Percentiles rank a stretch among this genome's conserved stretches.
Conservation (phyloP, 2,797 vertebrate species). For the Mormyrus hasselquistii region DNA sequence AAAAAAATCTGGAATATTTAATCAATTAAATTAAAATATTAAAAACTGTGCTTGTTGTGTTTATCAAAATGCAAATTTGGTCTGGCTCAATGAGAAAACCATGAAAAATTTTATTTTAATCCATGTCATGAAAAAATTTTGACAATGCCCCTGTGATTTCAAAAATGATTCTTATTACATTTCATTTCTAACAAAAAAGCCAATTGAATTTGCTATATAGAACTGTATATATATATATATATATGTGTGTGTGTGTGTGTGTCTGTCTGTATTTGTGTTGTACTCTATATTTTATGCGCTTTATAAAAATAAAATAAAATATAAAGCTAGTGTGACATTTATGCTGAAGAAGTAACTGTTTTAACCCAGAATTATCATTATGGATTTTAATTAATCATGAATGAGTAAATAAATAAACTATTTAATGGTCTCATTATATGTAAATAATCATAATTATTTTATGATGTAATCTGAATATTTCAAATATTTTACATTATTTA, state of each 20-base stretch:
- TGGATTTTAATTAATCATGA: not conserved
- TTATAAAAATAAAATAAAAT: conserved; percentile 6
- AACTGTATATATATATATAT: too few species aligned
- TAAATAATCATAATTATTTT: not conserved
- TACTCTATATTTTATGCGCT: not conserved
- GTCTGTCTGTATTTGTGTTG: not conserved
- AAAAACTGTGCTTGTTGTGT: conserved; percentile 43
- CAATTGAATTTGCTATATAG: not conserved
- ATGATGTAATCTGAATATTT: not conserved
- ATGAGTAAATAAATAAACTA: not conserved
- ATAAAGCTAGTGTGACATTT: not conserved
- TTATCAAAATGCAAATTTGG: conserved; percentile 49
- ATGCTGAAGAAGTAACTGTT: not conserved
- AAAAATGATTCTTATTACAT: conserved; percentile 27
- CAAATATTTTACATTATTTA: not conserved
- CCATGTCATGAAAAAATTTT: conserved; percentile 26
- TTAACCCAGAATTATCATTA: not conserved
- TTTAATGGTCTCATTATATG: not conserved
- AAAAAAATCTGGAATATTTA: conserved; percentile 45
- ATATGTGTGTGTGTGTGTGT: not conserved
- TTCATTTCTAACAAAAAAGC: conserved; percentile 15
- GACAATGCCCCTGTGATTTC: not conserved
- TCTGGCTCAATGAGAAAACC: conserved; percentile 14
- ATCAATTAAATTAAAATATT: conserved; percentile 26
- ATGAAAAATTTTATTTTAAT: conserved; percentile 40